phyloP scores from a whole-genome alignment of 2,888 invertebrate genomes.

The Globia sparganii region DNA sequence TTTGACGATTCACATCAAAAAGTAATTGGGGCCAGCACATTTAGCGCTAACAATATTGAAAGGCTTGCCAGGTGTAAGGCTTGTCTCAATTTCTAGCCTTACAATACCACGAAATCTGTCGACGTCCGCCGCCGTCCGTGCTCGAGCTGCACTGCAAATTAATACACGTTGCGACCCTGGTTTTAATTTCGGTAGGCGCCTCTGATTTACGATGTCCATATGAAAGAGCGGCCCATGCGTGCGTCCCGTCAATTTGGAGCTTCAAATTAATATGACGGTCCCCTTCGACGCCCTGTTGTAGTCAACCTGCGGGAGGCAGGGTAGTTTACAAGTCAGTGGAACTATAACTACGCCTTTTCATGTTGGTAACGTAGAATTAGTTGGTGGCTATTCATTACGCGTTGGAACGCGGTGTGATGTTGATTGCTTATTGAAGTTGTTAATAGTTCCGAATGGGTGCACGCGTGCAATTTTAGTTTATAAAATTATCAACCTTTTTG shows the following conservation, averaged over 20 bases:
- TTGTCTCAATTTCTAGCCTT: conserved; percentile 78
- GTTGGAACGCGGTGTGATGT: conserved; percentile 78
- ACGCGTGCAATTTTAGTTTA: conserved; percentile 63
- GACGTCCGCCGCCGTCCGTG: conserved; percentile 74
- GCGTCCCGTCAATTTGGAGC: conserved; percentile 78
- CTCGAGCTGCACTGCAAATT: conserved; percentile 78
- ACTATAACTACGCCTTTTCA: conserved; percentile 79
- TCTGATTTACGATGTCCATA: conserved; percentile 87
- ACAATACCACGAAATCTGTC: conserved; percentile 83
- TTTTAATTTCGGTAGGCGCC: conserved; percentile 86
- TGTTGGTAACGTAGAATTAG: conserved; percentile 81
- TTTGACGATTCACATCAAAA: conserved; percentile 52
- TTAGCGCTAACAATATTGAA: conserved; percentile 57
- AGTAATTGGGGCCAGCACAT: conserved; percentile 42
- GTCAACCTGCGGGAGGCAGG: conserved; percentile 66
- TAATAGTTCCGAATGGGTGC: conserved; percentile 76
- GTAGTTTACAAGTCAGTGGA: conserved; percentile 70
- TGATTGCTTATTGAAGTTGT: conserved; percentile 83
- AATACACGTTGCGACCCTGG: conserved; percentile 81
- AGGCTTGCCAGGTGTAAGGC: conserved; percentile 75
- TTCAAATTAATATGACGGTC: conserved; percentile 72
- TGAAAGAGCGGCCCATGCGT: conserved; percentile 84
- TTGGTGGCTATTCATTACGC: conserved; percentile 81
- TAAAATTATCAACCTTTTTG: conserved; percentile 53
- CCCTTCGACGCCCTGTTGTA: conserved; percentile 60